Conservation (phyloP, 2,113 vertebrate genomes). For the Heloderma charlesbogerti region DNA sequence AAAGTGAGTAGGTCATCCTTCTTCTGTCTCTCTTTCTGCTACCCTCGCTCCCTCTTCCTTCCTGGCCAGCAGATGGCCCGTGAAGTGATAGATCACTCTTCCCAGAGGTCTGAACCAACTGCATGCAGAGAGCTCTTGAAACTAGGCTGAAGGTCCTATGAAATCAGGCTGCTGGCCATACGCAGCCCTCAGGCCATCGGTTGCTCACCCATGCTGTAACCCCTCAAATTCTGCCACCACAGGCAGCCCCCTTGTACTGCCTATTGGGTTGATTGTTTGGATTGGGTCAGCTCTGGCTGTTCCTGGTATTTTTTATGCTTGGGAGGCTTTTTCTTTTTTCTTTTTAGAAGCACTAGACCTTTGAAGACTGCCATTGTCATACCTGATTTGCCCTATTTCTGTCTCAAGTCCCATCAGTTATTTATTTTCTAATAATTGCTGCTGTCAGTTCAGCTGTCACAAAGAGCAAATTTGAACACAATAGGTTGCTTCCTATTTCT, state of each 20-base stretch:
- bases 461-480: slow-evolving; percentile 69
- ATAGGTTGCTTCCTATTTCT: slow-evolving; percentile 75
- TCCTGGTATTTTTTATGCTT: slow-evolving; percentile 40
- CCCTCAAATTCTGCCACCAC: too few relatives aligned
- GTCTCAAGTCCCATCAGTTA: slow-evolving; percentile 59
- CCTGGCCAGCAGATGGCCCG: too few relatives aligned
- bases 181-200: neutral
- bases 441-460: slow-evolving; percentile 71
- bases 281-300: slow-evolving; percentile 34
- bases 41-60: too few relatives aligned
- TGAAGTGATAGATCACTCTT: too few relatives aligned
- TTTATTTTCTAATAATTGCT: slow-evolving; percentile 63
- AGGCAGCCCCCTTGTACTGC: neutral
- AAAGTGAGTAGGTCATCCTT: too few relatives aligned
- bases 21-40: too few relatives aligned
- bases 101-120: too few relatives aligned
- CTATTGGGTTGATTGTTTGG: neutral
- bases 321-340: slow-evolving; percentile 62
- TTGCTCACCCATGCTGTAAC: neutral
- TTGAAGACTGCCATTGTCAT: slow-evolving; percentile 56
- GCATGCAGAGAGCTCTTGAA: too few relatives aligned
- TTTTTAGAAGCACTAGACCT: slow-evolving; percentile 59
- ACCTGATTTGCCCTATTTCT: slow-evolving; percentile 53
- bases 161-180: too few relatives aligned
- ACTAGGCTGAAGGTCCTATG: too few relatives aligned